Evolutionary conservation across 2,113 vertebrate genomes (phyloP), one percentile per base, ranked within the genome.

Genomic region (Aphyosemion australe): DNA sequence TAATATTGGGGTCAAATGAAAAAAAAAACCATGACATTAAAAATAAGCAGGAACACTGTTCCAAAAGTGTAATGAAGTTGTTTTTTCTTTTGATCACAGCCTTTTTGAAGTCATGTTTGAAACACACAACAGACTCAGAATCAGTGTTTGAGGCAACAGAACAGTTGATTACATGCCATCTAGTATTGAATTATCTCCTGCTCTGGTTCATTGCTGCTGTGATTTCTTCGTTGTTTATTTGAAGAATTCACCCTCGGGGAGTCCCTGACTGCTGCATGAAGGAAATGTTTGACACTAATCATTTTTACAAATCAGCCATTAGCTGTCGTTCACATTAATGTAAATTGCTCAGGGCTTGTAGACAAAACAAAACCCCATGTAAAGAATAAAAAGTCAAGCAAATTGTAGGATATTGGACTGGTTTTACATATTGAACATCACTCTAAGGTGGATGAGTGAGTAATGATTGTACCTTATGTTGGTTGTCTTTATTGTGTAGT

Each of bases 261-360:
- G 79, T 69, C 61, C 45, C 45, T 80, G 51, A 37, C 79, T 82
- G 46, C 76, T 76, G 73, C 80, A 80, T 76, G 74, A 80, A 83
- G 80, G 84, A 89, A 83, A 82, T 73, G 74, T 81, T 79, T 87
- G 76, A 86, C 84, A 65, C 64, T 89, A 89, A 89, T 89, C 84
- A 82, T 88, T 90, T 88, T 90, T 87, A 73, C 82, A 84, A 80
- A 46, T 85, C 64, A 85, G 84, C 79, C 73, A 84, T 82, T 83
- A 79, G 74, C 76, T 32, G 60, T 26, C 69, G n/a, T 84, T 77
- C 70, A 75, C 66, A 66, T 45, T 41, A 52, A 69, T 42, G 55
- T 54, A 60, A 69, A 69, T 64, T 31, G 72, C 77, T 85, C 61
- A 72, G 66, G 72, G 74, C 64, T 80, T 47, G 34, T 69, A 73